Percentiles rank a stretch among this genome's conserved stretches.
Evolutionary conservation across 2,888 invertebrate genomes (phyloP).

Genomic region (Barypeithes pellucidus): DNA sequence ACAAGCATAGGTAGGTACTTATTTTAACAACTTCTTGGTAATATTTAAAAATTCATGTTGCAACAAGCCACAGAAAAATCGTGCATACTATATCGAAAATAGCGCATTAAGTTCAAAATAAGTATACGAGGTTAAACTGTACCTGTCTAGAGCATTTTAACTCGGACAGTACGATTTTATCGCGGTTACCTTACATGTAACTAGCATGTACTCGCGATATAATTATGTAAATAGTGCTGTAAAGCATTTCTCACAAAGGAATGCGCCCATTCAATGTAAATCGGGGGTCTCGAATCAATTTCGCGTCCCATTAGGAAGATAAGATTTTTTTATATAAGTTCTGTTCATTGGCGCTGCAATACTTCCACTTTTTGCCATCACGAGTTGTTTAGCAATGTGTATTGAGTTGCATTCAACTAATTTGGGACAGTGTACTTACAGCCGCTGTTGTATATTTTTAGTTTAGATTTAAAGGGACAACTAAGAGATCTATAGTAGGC

Average conservation of each 20-base stretch:
- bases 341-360: too few relatives aligned
- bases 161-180: constrained; percentile 52
- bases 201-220: constrained; percentile 55
- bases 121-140: constrained; percentile 47
- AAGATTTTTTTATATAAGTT: constrained; percentile 19
- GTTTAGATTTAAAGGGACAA: too few relatives aligned
- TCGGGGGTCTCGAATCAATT: constrained; percentile 53
- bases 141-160: constrained; percentile 46
- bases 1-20: too few relatives aligned
- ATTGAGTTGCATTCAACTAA: too few relatives aligned
- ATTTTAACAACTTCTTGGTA: too few relatives aligned
- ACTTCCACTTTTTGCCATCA: too few relatives aligned
- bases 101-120: constrained; percentile 45
- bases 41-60: too few relatives aligned
- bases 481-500: too few relatives aligned
- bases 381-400: too few relatives aligned
- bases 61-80: constrained; percentile 37
- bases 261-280: constrained; percentile 55
- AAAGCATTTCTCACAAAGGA: constrained; percentile 51
- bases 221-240: constrained; percentile 56
- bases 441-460: too few relatives aligned
- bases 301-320: constrained; percentile 46
- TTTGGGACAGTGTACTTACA: too few relatives aligned
- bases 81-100: constrained; percentile 47
- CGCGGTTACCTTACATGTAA: constrained; percentile 49